phyloP scores from a whole-genome alignment of 2,113 vertebrate species.

The Archocentrus centrarchus region DNA sequence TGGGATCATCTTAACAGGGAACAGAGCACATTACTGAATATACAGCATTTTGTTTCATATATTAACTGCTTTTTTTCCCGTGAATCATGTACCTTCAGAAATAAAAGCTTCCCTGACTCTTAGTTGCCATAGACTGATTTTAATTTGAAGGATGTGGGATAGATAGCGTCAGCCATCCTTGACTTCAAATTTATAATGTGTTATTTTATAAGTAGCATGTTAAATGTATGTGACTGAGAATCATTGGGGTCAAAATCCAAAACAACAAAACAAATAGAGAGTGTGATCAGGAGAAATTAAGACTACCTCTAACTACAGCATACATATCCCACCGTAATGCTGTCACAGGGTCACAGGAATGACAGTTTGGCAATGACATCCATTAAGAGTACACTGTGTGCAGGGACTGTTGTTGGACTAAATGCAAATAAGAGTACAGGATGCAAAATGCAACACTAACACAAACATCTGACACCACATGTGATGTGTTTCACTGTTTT shows the following conservation, averaged over 20 bases:
- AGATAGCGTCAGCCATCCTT: too few relatives aligned
- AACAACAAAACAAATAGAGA: too few relatives aligned
- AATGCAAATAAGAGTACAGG: background rate
- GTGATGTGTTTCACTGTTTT: constrained; percentile 4
- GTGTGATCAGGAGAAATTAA: background rate
- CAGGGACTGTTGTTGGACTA: background rate
- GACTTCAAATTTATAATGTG: background rate
- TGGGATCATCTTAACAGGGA: too few relatives aligned
- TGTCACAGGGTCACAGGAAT: background rate
- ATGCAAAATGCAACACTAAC: background rate
- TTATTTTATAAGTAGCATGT: background rate
- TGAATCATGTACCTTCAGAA: background rate
- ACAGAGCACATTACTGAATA: background rate
- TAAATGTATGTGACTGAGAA: background rate
- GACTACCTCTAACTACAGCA: background rate
- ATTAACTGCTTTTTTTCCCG: background rate
- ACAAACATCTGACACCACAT: background rate
- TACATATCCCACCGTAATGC: background rate
- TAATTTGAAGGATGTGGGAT: too few relatives aligned
- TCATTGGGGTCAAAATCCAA: background rate
- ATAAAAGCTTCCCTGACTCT: background rate
- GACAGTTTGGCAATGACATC: background rate
- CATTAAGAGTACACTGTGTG: background rate
- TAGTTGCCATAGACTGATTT: background rate
- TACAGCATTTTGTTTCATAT: background rate